Percentiles rank a stretch among this genome's conserved stretches.
Conservation (phyloP, 30 jellyfish, hydroid and myxozoan species). For the Cassiopea andromeda region DNA sequence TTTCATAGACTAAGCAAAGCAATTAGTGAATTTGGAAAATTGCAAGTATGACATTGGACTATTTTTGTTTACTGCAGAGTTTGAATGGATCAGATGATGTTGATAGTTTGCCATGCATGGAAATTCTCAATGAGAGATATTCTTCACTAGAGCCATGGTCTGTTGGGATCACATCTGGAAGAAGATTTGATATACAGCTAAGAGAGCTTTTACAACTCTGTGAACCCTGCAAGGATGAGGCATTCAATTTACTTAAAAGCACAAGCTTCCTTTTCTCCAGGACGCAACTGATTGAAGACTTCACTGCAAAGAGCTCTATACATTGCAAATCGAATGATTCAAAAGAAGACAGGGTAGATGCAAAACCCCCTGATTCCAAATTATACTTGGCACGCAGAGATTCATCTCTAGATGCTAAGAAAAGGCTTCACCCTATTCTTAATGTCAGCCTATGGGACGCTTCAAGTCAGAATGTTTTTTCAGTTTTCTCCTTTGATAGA, state of each 20-base stretch:
- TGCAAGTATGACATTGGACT: background rate
- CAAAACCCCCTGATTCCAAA: background rate
- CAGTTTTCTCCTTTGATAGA: conserved; percentile 43
- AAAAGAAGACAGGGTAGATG: background rate
- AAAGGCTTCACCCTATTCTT: conserved; percentile 1
- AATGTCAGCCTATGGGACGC: background rate
- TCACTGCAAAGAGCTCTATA: background rate
- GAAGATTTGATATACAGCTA: conserved; percentile 72
- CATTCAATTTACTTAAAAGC: conserved; percentile 38
- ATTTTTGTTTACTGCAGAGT: conserved; percentile 10
- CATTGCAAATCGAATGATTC: too few relatives aligned
- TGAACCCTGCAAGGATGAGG: conserved; percentile 56
- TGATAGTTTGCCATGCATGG: conserved; percentile 6
- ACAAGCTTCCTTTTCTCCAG: conserved; percentile 30
- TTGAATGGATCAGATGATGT: background rate
- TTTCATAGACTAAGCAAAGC: background rate
- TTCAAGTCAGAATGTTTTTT: background rate
- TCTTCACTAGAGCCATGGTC: conserved; percentile 59
- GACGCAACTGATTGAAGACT: conserved; percentile 18
- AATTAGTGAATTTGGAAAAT: background rate
- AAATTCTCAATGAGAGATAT: conserved; percentile 44
- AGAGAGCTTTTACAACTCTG: conserved; percentile 67
- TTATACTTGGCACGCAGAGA: background rate
- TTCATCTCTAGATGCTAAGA: conserved; percentile 15
- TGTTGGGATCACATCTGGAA: conserved; percentile 79